Evolutionary conservation across 1,140 invertebrate genomes (phyloP), one percentile per base, ranked within the genome.

Genomic region (Halyomorpha halys): DNA sequence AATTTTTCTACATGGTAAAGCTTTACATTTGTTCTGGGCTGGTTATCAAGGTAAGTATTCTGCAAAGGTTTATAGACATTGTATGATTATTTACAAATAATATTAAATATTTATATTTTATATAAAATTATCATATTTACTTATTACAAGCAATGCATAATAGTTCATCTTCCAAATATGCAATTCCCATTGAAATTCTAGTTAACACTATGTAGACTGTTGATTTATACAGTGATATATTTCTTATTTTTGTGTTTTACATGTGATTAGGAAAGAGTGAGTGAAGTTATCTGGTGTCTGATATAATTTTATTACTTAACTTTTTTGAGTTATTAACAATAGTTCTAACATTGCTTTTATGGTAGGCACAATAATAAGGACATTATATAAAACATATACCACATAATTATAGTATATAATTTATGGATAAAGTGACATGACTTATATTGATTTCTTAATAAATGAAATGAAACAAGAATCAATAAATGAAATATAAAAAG

Each of bases 261-360:
- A 16, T n/a, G 47, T 39, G 34, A 39, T 39, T 39, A 39, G 34
- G 13, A 39, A 39, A 1, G 34, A 39, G 6, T 39, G 13, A 39
- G 34, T 39, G 11, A 39, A 39, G 34, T 39, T 39, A 39, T 39
- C 34, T 39, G 34, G 34, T 39, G 34, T 39, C 34, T 39, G 34
- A 39, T 39, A 39, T 16, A 19, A 9, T 19, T 49, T 49, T 49
- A 49, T 49, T 18, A 18, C n/a, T n/a, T n/a, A 49, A 49, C n/a
- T 11, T 11, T 18, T 9, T 19, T 49, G 3, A 49, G 47, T 49
- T 4, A 49, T 49, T 49, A 49, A 39, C 34, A 39, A 39, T 39
- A 39, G 47, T n/a, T 49, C 47, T 49, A 49, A 49, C n/a, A 49
- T 49, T 49, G 47, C 47, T 49, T 49, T 49, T 49, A 21, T 49